Evolutionary conservation across 2,113 vertebrate species (phyloP).

Genomic region (Agelaius tricolor): DNA sequence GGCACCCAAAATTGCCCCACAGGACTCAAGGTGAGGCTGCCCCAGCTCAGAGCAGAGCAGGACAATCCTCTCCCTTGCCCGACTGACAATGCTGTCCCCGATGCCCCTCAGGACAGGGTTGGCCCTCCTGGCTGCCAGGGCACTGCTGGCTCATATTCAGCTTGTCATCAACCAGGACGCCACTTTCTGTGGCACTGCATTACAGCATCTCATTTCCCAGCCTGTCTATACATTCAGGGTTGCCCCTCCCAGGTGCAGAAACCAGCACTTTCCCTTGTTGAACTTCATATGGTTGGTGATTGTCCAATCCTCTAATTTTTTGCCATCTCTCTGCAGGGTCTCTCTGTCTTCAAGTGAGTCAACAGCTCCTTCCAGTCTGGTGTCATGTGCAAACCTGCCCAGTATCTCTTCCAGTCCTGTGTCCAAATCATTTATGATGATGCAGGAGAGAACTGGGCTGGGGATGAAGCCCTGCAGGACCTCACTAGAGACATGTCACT

Average conservation of each 20-base stretch:
- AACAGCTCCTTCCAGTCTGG: neutral
- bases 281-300: neutral
- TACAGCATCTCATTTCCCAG: neutral
- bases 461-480: neutral
- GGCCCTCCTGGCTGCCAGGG: neutral
- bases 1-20: no score
- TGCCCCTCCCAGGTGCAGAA: neutral
- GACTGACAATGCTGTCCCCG: fast-evolving
- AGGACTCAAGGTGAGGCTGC: fast-evolving
- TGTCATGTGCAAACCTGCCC: neutral
- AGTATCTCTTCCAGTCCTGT: neutral
- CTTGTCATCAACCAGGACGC: fast-evolving
- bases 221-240: neutral
- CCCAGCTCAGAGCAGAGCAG: neutral
- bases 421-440: neutral
- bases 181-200: neutral
- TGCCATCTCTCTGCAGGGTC: neutral
- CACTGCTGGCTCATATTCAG: neutral
- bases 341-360: neutral
- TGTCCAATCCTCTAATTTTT: neutral
- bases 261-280: neutral
- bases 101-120: fast-evolving
- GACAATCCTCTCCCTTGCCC: neutral
- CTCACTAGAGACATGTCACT: neutral
- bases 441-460: neutral